Evolutionary conservation across 2,113 vertebrate species (phyloP).

Genomic region (Aegithalos caudatus): DNA sequence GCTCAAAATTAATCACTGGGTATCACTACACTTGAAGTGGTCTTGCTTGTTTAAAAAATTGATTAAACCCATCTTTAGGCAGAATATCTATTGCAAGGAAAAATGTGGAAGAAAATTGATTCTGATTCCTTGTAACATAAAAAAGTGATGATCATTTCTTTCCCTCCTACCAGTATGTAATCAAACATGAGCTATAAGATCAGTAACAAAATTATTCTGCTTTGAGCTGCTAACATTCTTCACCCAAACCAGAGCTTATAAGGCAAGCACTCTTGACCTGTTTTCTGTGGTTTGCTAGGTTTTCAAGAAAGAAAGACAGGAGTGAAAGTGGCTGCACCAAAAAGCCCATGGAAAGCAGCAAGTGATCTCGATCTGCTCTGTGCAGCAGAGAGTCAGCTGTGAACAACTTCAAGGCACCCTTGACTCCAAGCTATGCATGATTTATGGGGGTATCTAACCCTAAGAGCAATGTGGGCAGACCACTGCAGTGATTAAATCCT

Average conservation of each 20-base stretch:
- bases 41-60: not conserved
- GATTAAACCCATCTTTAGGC: not conserved
- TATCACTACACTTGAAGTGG: not conserved
- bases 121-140: not conserved
- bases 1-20: not conserved
- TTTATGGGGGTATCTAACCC: conserved; percentile 62
- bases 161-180: not conserved
- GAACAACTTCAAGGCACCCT: conserved; percentile 16
- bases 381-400: conserved; percentile 24
- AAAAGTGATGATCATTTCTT: not conserved
- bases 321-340: not conserved
- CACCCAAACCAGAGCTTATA: not conserved
- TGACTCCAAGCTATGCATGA: conserved; percentile 56
- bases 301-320: conserved; percentile 26
- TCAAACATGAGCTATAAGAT: not conserved
- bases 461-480: conserved; percentile 33
- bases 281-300: conserved; percentile 30
- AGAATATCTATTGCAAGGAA: not conserved
- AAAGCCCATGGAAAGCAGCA: not conserved
- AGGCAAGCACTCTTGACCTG: not conserved
- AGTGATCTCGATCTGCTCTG: not conserved
- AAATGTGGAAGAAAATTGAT: not conserved
- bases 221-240: not conserved
- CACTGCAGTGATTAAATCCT: conserved; percentile 56
- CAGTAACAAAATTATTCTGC: conserved; percentile 22